Conservation (phyloP, 1,140 invertebrate genomes). For the Lucilia cuprina region DNA sequence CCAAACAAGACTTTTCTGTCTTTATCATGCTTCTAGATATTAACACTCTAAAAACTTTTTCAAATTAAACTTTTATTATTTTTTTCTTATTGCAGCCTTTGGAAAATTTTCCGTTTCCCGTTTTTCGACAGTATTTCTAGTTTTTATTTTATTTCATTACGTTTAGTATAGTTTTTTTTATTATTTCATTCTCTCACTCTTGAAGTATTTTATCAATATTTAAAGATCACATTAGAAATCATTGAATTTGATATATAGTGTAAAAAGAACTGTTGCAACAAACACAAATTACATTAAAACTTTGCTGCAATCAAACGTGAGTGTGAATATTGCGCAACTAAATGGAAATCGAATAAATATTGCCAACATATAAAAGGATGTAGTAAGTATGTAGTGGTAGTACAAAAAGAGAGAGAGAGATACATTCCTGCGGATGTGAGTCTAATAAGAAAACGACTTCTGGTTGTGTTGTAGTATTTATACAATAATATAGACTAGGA, state of each 20-base stretch:
- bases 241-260: background rate
- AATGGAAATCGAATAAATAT: background rate
- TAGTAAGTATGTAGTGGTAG: too few species aligned
- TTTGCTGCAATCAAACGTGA: background rate
- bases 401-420: background rate
- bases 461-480: background rate
- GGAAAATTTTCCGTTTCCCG: background rate
- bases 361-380: background rate
- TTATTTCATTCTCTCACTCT: background rate
- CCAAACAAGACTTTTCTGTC: too few species aligned
- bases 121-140: background rate
- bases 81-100: background rate
- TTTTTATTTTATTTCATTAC: too few species aligned
- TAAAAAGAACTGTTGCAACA: constrained; percentile 12
- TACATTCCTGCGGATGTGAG: background rate
- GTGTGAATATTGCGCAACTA: background rate
- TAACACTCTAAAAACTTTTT: background rate
- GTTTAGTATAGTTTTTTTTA: too few species aligned
- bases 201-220: background rate
- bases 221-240: constrained; percentile 11
- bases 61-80: constrained; percentile 1
- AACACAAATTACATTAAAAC: constrained; percentile 15
- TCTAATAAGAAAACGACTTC: background rate
- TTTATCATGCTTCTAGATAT: background rate
- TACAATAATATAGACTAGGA: background rate